Evolutionary conservation across 2,888 invertebrate species (phyloP), one percentile per base, ranked within the genome.

Genomic region (Amitus sp.): DNA sequence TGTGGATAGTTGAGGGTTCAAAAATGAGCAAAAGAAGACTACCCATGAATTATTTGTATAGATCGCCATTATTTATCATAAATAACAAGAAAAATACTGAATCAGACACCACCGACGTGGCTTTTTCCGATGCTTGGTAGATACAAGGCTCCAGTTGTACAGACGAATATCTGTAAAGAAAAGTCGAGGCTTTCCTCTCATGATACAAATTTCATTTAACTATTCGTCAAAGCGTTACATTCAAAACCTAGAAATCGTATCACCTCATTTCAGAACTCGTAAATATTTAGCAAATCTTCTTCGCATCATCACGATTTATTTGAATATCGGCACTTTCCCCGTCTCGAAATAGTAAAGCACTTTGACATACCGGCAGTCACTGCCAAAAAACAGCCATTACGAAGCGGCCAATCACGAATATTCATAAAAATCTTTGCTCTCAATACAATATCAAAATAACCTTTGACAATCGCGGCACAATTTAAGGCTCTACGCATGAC

Each of bases 1-100:
- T 5, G 23, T 23, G 23, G 23, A 23, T 5, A 23, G 7, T 5
- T 23, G 23, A 23, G n/a, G n/a, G n/a, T n/a, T n/a, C n/a, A n/a
- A n/a, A 23, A 7, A 23, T 23, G 23, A 23, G 23, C 7, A 23
- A 23, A 23, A 23, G 7, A 23, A 7, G 7, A 23, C 23, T 23
- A 5, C 23, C 23, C 4, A 23, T 23, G n/a, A n/a, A n/a, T n/a
- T n/a, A n/a, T n/a, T n/a, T 23, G 7, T 23, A 4, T 15, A 37
- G 6, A 15, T 37, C 15, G 15, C 18, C 20, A 42, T n/a, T 42
- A 42, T 42, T 42, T 42, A 42, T 42, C 12, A 42, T 42, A 42
- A 42, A 42, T 42, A 42, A 42, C 42, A 42, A 42, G 42, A 20
- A 42, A 42, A 42, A 42, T 42, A 42, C 42, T 42, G 42, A 42